phyloP scores from a whole-genome alignment of 2,113 vertebrate genomes.

The Brienomyrus longianalis region DNA sequence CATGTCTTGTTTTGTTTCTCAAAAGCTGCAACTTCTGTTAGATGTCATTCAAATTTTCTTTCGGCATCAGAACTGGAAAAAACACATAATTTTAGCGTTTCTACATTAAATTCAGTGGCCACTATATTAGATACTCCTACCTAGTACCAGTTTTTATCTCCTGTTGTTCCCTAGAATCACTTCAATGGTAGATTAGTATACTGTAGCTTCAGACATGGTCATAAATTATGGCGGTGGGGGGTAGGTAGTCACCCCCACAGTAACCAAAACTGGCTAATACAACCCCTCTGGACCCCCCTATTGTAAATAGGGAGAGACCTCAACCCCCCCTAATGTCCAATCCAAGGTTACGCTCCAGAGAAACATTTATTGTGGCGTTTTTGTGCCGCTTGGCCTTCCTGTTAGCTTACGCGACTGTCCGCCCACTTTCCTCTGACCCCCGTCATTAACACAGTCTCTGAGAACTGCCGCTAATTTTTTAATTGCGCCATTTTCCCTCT shows the following conservation, averaged over 20 bases:
- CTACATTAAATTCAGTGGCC: neutral
- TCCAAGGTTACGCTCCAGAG: neutral
- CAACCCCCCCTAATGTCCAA: neutral
- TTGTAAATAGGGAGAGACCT: neutral
- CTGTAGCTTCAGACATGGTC: neutral
- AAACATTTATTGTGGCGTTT: neutral
- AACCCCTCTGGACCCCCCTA: neutral
- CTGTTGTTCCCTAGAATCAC: neutral
- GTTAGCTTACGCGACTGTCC: neutral
- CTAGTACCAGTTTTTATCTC: neutral
- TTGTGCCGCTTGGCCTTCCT: neutral
- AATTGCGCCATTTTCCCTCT: neutral
- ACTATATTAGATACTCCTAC: neutral
- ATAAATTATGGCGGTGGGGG: neutral
- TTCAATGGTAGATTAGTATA: neutral
- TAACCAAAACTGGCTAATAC: neutral
- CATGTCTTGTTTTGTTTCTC: neutral
- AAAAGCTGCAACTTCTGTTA: neutral
- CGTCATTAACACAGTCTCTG: neutral
- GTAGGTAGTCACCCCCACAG: neutral
- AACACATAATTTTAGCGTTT: neutral
- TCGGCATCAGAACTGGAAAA: neutral
- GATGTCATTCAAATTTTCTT: neutral
- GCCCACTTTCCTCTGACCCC: neutral
- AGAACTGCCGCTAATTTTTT: neutral